Percentiles rank a stretch among this genome's conserved stretches.
Evolutionary conservation across 2,797 vertebrate species (phyloP).

Genomic region (Parambassis ranga): DNA sequence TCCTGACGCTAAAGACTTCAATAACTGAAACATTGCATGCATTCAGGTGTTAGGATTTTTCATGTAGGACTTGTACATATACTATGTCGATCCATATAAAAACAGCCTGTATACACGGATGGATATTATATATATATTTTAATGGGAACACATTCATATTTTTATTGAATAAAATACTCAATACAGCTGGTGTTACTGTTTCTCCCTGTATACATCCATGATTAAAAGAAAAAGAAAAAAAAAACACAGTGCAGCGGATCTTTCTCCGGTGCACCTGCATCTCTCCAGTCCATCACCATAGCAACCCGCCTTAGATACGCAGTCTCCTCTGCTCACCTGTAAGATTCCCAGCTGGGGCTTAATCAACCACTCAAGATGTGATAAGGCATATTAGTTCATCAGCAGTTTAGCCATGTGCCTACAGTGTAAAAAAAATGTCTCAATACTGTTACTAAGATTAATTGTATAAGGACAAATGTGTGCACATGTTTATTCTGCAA

Average conservation of each 20-base stretch:
- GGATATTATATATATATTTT: constrained; percentile 6
- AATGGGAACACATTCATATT: constrained; percentile 78
- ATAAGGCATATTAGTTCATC: constrained; percentile 81
- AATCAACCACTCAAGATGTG: constrained; percentile 66
- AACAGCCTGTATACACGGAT: constrained; percentile 1
- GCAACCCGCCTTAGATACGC: constrained; percentile 67
- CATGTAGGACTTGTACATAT: too few relatives aligned
- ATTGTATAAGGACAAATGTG: constrained; percentile 49
- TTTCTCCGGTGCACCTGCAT: constrained; percentile 49
- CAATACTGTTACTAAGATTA: constrained; percentile 70
- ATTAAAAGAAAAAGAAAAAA: too few relatives aligned
- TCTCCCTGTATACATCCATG: constrained; percentile 68
- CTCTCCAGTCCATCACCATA: constrained; percentile 60
- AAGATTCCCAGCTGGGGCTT: constrained; percentile 57
- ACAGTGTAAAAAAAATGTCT: constrained; percentile 62
- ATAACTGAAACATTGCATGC: not conserved
- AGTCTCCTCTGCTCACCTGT: constrained; percentile 63
- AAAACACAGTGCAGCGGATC: constrained; percentile 49
- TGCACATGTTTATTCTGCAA: constrained; percentile 55
- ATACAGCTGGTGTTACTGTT: constrained; percentile 78
- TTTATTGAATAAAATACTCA: constrained; percentile 80
- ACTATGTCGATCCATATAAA: too few relatives aligned
- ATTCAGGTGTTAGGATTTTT: too few relatives aligned
- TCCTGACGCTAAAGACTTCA: not conserved
- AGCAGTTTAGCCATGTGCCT: constrained; percentile 71